These are phyloP conservation scores for Vandiemenella viatica DNA, from an alignment of 2,888 invertebrate genomes.

Conservation along the genomic window DNA sequence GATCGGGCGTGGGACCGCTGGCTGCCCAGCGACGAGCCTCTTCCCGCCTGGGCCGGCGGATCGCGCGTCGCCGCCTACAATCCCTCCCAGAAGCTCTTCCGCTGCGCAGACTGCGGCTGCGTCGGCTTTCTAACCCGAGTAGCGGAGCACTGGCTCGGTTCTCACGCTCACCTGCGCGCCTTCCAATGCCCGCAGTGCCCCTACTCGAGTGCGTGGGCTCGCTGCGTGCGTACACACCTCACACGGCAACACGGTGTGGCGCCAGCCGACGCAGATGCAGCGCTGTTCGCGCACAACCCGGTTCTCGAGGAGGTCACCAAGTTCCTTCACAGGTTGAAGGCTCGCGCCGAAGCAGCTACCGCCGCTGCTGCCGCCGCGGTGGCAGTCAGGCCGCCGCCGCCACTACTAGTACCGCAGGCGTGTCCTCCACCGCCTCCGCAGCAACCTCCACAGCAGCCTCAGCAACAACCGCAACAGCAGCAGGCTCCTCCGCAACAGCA, in stretches of 20 bases:
- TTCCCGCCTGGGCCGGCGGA: constrained; percentile 53
- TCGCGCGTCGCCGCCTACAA: constrained; percentile 70
- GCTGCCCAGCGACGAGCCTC: constrained; percentile 53
- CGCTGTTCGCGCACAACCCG: constrained; percentile 44
- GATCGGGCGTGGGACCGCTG: constrained; percentile 28
- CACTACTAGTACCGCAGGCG: neutral
- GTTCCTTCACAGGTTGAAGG: constrained; percentile 51
- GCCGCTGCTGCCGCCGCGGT: neutral
- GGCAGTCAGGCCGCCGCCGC: no score
- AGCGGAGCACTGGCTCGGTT: constrained; percentile 64
- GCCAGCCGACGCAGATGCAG: constrained; percentile 42
- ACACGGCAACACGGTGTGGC: constrained; percentile 54
- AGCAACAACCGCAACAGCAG: neutral
- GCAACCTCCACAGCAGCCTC: constrained; percentile 1
- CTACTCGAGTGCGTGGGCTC: constrained; percentile 60
- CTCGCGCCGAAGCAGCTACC: constrained; percentile 34
- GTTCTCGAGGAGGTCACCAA: constrained; percentile 58
- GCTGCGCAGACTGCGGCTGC: constrained; percentile 61
- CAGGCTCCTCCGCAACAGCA: constrained; percentile 4
- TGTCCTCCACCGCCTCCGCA: neutral
- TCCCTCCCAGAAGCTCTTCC: constrained; percentile 56
- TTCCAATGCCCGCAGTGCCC: constrained; percentile 52
- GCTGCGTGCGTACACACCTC: constrained; percentile 56
- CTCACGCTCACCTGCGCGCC: constrained; percentile 49
- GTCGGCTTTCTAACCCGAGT: constrained; percentile 57